A percentile compares a stretch with the other conserved stretches of the same genome.
Conservation (phyloP, 2,113 vertebrate species). For the Lathamus discolor region DNA sequence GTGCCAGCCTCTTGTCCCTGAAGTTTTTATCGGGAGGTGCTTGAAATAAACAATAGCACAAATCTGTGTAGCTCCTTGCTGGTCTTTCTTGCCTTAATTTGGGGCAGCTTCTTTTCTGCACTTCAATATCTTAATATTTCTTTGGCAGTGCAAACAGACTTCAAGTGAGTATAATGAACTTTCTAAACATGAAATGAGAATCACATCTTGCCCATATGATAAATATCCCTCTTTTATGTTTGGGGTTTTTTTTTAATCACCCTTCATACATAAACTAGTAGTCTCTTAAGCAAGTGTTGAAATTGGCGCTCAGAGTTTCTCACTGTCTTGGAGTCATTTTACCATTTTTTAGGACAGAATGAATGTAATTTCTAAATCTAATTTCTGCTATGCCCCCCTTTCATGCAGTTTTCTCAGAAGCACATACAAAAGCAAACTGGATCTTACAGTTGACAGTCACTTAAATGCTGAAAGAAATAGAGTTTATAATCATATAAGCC, state of each 20-base stretch:
- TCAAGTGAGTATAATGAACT: not conserved
- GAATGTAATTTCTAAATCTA: not conserved
- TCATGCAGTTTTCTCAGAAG: not conserved
- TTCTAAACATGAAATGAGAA: not conserved
- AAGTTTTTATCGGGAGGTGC: not conserved
- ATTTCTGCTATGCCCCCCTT: not conserved
- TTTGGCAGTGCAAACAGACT: not conserved
- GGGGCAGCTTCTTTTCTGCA: not conserved
- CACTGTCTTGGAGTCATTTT: not conserved
- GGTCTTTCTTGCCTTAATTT: not conserved
- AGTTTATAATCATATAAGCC: not conserved
- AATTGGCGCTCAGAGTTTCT: not conserved
- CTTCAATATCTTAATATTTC: not conserved
- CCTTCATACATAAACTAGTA: not conserved
- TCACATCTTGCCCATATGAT: not conserved
- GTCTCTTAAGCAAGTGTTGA: not conserved
- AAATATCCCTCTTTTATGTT: not conserved
- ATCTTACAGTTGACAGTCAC: not conserved
- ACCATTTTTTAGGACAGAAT: not conserved
- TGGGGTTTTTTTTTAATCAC: not conserved
- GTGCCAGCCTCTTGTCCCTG: not conserved
- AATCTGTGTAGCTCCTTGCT: not conserved
- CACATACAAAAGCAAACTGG: not conserved
- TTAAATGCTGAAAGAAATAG: not conserved
- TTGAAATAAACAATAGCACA: not conserved